These are phyloP conservation scores for Lepilemur ruficaudatus DNA, from an alignment of 2,797 vertebrate species.

Conservation along the genomic window DNA sequence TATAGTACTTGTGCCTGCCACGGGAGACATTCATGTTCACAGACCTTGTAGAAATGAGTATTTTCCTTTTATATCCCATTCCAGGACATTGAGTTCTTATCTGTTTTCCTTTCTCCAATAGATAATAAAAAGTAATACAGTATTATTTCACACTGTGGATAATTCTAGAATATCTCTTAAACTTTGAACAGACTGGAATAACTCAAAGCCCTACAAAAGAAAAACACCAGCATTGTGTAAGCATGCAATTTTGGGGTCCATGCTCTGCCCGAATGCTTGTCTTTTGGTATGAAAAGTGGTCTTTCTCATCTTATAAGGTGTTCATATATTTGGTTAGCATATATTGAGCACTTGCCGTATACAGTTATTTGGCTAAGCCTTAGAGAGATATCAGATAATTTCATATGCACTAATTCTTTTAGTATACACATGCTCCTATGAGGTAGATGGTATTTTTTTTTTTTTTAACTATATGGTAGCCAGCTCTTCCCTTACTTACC, in stretches of 20 bases:
- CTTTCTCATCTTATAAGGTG: neutral
- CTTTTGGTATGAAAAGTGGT: neutral
- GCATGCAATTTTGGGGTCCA: neutral
- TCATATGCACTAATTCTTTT: neutral
- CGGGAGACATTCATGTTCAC: neutral
- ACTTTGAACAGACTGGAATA: neutral
- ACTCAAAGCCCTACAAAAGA: neutral
- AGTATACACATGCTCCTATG: neutral
- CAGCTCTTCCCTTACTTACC: neutral
- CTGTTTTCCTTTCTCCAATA: neutral
- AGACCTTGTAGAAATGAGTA: neutral
- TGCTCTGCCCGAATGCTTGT: neutral
- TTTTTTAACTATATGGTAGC: neutral
- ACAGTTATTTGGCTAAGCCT: neutral
- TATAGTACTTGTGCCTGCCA: accelerated
- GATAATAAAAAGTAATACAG: neutral
- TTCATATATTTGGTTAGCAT: neutral
- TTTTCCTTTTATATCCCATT: neutral
- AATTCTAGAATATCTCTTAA: neutral
- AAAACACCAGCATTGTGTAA: neutral
- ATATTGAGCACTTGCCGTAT: neutral
- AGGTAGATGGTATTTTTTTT: neutral
- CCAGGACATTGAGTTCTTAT: neutral
- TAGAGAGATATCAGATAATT: neutral
- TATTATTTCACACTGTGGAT: neutral